Base-by-base conservation (phyloP, 2,113 vertebrate species). In the Zosterops lateralis region DNA sequence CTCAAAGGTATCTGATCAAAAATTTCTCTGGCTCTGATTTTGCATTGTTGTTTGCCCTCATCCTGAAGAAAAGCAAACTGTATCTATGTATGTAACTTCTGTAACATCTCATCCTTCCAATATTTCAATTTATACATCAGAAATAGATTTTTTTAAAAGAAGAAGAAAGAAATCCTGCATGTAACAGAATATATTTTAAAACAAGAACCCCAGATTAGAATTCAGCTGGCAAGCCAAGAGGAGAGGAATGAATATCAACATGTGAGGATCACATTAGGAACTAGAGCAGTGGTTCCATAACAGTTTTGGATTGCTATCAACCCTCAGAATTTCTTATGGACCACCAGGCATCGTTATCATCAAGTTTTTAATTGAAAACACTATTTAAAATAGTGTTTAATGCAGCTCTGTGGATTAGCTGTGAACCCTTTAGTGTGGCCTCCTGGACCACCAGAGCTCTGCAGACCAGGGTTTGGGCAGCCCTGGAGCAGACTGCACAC, bases 341-440 rank as follows among this genome's bases (percentile, higher is more conserved):
- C 92, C 87, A 95, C 92, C 95, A 94, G 82, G 71, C 92, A 91
- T 94, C 67, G 0, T 96, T 90, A 93, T 93, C 74, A 95, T 82
- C 92, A 93, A 79, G 24, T 36, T 93, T 96, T 85, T 96, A 96
- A 95, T 95, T 95, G 95, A 76, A 96, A 96, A 85, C 95, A 96
- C 87, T 36, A 88, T 96, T 85, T 90, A 87, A 96, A 94, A 87
- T 77, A 95, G 71, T 54, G 29, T 90, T 96, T 93, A 90, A 87
- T 85, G 72, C 4, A 40, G 74, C 92, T 93, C 92, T 94, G 92
- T 0, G 58, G 90, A 70, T 93, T 88, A 96, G 84, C 75, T 85
- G 78, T 7, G 56, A 90, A 73, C 78, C 82, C 88, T 93, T 90
- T 36, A 31, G 62, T 3, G 1, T 79, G 92, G 93, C 87, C 96